These are phyloP conservation scores for Denticeps clupeoides DNA, from an alignment of 2,797 vertebrate species.

Conservation along the genomic window DNA sequence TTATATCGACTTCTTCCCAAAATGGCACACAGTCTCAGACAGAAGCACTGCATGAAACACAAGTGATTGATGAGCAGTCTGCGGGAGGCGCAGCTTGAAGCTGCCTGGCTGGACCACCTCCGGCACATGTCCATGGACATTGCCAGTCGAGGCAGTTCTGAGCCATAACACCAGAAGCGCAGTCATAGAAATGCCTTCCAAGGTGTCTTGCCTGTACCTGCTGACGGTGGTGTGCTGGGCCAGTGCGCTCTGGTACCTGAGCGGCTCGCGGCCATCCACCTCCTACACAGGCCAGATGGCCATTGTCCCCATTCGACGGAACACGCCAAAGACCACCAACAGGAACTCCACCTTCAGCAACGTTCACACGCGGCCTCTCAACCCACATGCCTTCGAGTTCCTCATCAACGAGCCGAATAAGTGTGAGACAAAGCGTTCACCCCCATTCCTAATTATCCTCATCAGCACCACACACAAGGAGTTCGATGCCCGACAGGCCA, in stretches of 20 bases:
- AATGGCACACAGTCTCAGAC: too few species aligned
- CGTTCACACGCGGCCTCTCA: slow-evolving; percentile 89
- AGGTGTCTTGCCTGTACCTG: slow-evolving; percentile 91
- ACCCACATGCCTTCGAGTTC: slow-evolving; percentile 88
- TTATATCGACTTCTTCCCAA: too few species aligned
- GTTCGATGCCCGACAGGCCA: slow-evolving; percentile 85
- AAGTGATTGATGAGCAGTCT: too few species aligned
- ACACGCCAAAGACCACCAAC: slow-evolving; percentile 51
- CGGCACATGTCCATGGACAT: not conserved
- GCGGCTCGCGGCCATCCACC: slow-evolving; percentile 80
- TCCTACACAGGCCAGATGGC: slow-evolving; percentile 75
- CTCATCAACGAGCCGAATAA: slow-evolving; percentile 89
- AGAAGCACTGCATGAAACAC: too few species aligned
- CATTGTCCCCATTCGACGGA: slow-evolving; percentile 59
- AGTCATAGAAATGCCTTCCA: slow-evolving; percentile 90
- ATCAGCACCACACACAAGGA: slow-evolving; percentile 98
- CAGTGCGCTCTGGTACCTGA: slow-evolving; percentile 96
- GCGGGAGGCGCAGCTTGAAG: too few species aligned
- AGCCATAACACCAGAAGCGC: too few species aligned
- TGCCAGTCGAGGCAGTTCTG: slow-evolving; percentile 6
- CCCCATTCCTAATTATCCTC: slow-evolving; percentile 86
- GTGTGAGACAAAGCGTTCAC: slow-evolving; percentile 64
- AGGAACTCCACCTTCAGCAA: slow-evolving; percentile 85
- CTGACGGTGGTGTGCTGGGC: slow-evolving; percentile 98
- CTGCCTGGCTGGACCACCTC: not conserved